Evolutionary conservation across 2,797 vertebrate genomes (phyloP).

Genomic region (Paratrypauchen microcephalus): DNA sequence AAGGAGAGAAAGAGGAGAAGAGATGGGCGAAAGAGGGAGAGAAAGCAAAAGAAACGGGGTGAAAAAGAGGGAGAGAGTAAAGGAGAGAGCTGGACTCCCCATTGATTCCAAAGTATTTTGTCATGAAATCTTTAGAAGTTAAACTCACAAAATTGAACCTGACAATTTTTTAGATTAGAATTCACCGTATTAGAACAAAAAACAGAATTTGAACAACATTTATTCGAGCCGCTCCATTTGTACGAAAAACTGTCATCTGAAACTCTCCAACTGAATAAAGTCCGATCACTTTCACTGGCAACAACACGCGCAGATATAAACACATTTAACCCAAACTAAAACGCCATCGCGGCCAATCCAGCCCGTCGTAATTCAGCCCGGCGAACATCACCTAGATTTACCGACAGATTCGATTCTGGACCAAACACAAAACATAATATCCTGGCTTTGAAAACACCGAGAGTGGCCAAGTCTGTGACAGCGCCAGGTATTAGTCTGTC

Average conservation of each 20-base stretch:
- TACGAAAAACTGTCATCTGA: too few species aligned
- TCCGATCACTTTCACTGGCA: neutral
- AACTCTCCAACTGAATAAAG: neutral
- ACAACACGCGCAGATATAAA: neutral
- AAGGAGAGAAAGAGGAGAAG: neutral
- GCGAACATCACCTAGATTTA: neutral
- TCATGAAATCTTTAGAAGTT: too few species aligned
- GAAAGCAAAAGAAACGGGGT: too few species aligned
- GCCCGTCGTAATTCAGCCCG: neutral
- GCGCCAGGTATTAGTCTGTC: neutral
- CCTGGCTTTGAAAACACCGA: neutral
- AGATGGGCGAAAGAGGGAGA: too few species aligned
- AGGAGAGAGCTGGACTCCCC: too few species aligned
- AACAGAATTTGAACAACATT: too few species aligned
- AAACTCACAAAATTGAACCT: too few species aligned
- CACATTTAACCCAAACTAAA: neutral
- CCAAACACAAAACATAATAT: neutral
- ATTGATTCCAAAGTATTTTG: too few species aligned
- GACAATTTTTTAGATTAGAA: too few species aligned
- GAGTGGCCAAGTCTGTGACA: neutral
- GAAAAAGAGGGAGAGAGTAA: too few species aligned
- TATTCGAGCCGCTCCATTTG: too few species aligned
- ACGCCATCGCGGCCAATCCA: neutral
- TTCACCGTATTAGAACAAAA: too few species aligned
- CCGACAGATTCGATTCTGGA: neutral